Evolutionary conservation across 2,888 invertebrate genomes (phyloP).

Genomic region (Buathra laborator): DNA sequence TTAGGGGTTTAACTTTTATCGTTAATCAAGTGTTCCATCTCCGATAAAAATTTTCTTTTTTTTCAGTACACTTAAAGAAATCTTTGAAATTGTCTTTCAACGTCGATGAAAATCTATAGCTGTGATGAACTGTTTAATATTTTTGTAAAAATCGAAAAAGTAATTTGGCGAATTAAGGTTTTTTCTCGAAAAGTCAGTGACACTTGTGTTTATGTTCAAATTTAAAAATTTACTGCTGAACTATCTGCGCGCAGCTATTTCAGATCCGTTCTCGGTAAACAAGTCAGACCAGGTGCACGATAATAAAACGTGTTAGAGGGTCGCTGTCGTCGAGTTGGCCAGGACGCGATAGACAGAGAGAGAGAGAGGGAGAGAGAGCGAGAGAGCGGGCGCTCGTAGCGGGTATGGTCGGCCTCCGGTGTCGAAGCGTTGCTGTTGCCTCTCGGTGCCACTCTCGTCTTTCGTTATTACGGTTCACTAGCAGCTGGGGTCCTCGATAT

Average conservation of each 20-base stretch:
- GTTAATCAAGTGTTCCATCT: too few relatives aligned
- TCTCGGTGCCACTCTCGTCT: slow-evolving; percentile 52
- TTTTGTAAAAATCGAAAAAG: too few relatives aligned
- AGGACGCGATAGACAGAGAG: neutral
- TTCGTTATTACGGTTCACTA: slow-evolving; percentile 67
- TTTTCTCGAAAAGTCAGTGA: too few relatives aligned
- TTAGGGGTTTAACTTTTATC: too few relatives aligned
- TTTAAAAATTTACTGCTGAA: slow-evolving; percentile 5
- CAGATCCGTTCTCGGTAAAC: neutral
- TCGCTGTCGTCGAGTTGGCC: slow-evolving; percentile 36
- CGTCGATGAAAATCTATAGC: too few relatives aligned
- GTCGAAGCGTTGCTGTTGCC: slow-evolving; percentile 35
- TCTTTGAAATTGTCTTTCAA: too few relatives aligned
- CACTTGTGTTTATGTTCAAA: neutral
- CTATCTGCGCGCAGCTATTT: neutral
- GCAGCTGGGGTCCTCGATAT: slow-evolving; percentile 65
- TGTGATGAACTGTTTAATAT: too few relatives aligned
- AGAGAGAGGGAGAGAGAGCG: too few relatives aligned
- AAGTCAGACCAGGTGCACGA: slow-evolving; percentile 35
- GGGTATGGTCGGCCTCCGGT: slow-evolving; percentile 19
- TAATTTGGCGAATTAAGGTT: too few relatives aligned
- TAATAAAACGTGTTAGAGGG: slow-evolving; percentile 56
- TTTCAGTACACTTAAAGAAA: too few relatives aligned
- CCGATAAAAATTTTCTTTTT: too few relatives aligned
- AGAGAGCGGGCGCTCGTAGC: slow-evolving; percentile 9